These are phyloP conservation scores for Masnerella sp. DNA, from an alignment of 2,888 invertebrate species.

Conservation along the genomic window DNA sequence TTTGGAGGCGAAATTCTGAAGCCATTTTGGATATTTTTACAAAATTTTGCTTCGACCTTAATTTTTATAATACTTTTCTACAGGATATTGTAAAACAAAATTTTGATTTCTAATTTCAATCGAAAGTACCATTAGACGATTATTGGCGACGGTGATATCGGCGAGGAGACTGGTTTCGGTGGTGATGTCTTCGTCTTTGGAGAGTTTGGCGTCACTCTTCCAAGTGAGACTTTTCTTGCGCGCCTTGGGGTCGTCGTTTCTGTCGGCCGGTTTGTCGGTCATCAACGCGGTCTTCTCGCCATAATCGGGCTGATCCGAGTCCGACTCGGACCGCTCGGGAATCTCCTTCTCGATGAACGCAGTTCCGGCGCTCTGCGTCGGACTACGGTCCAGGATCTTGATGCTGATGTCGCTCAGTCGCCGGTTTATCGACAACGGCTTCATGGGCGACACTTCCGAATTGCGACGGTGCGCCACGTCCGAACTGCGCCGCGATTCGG, in stretches of 20 bases:
- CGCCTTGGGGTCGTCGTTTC: constrained; percentile 65
- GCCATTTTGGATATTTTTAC: too few species aligned
- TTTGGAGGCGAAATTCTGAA: too few species aligned
- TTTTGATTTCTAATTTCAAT: not conserved
- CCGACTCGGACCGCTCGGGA: constrained; percentile 73
- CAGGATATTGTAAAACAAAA: not conserved
- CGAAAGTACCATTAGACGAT: constrained; percentile 41
- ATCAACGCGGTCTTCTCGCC: constrained; percentile 73
- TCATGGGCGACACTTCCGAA: constrained; percentile 72
- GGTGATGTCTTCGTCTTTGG: constrained; percentile 74
- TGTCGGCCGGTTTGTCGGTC: constrained; percentile 65
- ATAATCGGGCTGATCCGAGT: constrained; percentile 74
- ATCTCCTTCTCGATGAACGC: constrained; percentile 67
- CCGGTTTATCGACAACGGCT: constrained; percentile 69
- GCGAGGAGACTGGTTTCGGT: constrained; percentile 76
- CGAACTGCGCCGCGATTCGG: constrained; percentile 71
- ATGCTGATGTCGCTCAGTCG: constrained; percentile 74
- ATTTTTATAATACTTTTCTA: too few species aligned
- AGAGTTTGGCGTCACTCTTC: constrained; percentile 73
- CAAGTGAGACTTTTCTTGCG: constrained; percentile 77
- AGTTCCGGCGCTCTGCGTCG: constrained; percentile 68
- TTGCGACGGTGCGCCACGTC: constrained; percentile 73
- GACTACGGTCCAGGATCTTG: constrained; percentile 70
- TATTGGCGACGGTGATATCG: constrained; percentile 63
- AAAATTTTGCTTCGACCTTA: too few species aligned